Evolutionary conservation across 2,113 vertebrate genomes (phyloP).

Genomic region (Nothocercus nigrocapillus): DNA sequence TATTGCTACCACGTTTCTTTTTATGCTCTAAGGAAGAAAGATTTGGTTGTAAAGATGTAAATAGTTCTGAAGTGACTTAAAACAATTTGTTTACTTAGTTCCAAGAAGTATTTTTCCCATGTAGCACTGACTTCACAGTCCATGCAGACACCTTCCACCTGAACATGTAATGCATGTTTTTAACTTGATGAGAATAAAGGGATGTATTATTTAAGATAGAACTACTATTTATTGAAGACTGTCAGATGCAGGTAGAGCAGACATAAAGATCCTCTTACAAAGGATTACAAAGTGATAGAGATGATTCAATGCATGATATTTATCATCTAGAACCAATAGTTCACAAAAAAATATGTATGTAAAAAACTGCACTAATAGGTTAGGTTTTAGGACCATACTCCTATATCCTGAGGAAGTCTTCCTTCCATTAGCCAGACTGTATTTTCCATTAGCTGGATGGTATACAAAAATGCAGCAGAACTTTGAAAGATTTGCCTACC

Average conservation of each 20-base stretch:
- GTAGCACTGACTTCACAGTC: not conserved
- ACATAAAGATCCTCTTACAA: not conserved
- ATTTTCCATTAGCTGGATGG: not conserved
- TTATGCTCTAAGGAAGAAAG: not conserved
- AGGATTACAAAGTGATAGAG: not conserved
- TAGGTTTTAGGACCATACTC: not conserved
- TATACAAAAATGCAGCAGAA: not conserved
- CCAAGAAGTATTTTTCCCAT: not conserved
- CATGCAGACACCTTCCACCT: not conserved
- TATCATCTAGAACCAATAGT: not conserved
- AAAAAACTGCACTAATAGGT: accelerated
- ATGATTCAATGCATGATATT: not conserved
- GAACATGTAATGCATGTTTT: not conserved
- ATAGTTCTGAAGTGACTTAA: not conserved
- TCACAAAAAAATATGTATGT: not conserved
- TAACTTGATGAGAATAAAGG: not conserved
- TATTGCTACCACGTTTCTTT: accelerated
- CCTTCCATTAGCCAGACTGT: not conserved
- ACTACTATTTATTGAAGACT: not conserved
- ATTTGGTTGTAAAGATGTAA: not conserved
- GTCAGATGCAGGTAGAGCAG: not conserved
- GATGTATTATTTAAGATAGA: not conserved
- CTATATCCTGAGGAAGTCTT: not conserved
- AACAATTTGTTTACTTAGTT: not conserved
- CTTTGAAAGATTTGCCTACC: not conserved